These are phyloP conservation scores for Yponomeuta plumbellus DNA, from an alignment of 2,888 invertebrate species.

Conservation along the genomic window DNA sequence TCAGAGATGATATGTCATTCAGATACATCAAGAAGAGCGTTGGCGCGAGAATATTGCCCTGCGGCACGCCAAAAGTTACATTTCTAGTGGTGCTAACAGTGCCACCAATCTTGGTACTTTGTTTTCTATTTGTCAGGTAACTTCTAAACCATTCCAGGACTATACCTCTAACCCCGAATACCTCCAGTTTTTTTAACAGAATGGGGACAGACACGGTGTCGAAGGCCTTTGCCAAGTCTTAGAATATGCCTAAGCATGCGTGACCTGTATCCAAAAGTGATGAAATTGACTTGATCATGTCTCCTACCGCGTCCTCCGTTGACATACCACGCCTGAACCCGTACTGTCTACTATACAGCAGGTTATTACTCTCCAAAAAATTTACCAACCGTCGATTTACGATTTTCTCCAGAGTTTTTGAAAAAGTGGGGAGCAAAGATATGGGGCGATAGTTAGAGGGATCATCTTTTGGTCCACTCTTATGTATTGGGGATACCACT, in stretches of 20 bases:
- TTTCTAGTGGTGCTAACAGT: not conserved
- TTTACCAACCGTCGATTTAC: not conserved
- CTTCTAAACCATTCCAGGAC: not conserved
- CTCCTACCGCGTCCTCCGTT: not conserved
- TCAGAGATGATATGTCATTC: not conserved
- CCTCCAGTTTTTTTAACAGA: not conserved
- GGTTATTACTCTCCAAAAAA: not conserved
- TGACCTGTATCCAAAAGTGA: not conserved
- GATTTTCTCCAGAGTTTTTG: not conserved
- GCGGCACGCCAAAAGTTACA: constrained; percentile 1
- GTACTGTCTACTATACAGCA: not conserved
- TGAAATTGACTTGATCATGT: not conserved
- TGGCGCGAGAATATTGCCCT: not conserved
- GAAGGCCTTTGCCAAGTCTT: constrained; percentile 3
- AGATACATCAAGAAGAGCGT: not conserved
- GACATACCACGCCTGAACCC: not conserved
- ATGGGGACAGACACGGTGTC: constrained; percentile 2
- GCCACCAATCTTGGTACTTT: not conserved
- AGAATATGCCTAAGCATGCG: not conserved
- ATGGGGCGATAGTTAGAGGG: not conserved
- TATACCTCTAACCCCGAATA: not conserved
- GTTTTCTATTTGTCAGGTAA: not conserved
- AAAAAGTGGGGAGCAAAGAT: not conserved
- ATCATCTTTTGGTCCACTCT: not conserved
- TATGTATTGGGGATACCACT: not conserved